Evolutionary conservation across 2,888 invertebrate genomes (phyloP).

Genomic region (Coleophora flavipennella): DNA sequence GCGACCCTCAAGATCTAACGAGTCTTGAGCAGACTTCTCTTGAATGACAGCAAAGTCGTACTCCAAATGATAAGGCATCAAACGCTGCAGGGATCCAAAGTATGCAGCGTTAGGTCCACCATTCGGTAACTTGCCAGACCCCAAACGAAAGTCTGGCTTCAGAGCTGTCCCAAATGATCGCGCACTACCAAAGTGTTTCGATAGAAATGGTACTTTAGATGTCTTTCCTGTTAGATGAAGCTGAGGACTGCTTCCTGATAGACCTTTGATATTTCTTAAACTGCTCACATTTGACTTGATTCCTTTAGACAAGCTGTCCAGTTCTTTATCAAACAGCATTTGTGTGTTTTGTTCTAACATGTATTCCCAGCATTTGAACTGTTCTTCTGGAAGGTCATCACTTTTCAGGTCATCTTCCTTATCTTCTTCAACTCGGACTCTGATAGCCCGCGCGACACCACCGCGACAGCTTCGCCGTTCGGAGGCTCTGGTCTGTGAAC

Average conservation of each 20-base stretch:
- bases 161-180: slow-evolving; percentile 81
- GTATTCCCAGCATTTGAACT: slow-evolving; percentile 94
- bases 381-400: slow-evolving; percentile 77
- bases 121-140: slow-evolving; percentile 74
- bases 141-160: slow-evolving; percentile 73
- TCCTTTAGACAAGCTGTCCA: slow-evolving; percentile 82
- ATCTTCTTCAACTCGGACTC: slow-evolving; percentile 77
- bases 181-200: slow-evolving; percentile 85
- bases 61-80: slow-evolving; percentile 86
- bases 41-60: slow-evolving; percentile 89
- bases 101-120: slow-evolving; percentile 91
- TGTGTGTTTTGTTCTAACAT: slow-evolving; percentile 94
- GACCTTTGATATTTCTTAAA: slow-evolving; percentile 71
- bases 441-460: slow-evolving; percentile 74
- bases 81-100: slow-evolving; percentile 86
- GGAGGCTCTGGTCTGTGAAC: slow-evolving; percentile 52
- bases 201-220: slow-evolving; percentile 71
- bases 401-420: slow-evolving; percentile 60
- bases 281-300: slow-evolving; percentile 68
- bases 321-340: slow-evolving; percentile 87
- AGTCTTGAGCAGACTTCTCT: slow-evolving; percentile 82
- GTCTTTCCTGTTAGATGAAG: slow-evolving; percentile 62
- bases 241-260: slow-evolving; percentile 81
- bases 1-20: slow-evolving; percentile 83
- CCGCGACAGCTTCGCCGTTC: slow-evolving; percentile 72